Base-by-base conservation (phyloP, 2,888 invertebrate species). In the Cryptosula pallasiana region DNA sequence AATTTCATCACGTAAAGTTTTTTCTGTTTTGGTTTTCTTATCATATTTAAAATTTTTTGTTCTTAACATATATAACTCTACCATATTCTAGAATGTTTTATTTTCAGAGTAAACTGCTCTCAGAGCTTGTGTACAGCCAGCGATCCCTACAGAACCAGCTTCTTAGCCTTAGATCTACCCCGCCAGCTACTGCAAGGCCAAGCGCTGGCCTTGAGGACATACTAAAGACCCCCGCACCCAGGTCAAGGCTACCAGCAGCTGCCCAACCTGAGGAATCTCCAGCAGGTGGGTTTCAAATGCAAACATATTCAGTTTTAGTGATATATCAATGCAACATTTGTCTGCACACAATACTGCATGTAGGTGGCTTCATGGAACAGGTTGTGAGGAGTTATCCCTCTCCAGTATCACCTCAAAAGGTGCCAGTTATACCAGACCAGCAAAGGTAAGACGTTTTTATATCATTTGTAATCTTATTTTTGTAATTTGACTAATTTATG, bases 291-390 rank as follows among this genome's bases (percentile, higher is more conserved):
- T n/a, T n/a, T n/a, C n/a, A n/a, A n/a, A n/a, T n/a, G n/a, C n/a
- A n/a, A n/a, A n/a, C n/a, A n/a, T n/a, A n/a, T n/a, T n/a, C n/a
- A n/a, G n/a, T n/a, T n/a, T n/a, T n/a, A n/a, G n/a, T n/a, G n/a
- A n/a, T n/a, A n/a, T n/a, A n/a, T n/a, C n/a, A n/a, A n/a, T n/a
- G n/a, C n/a, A n/a, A n/a, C n/a, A n/a, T n/a, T n/a, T n/a, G n/a
- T n/a, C n/a, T n/a, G n/a, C n/a, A n/a, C n/a, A n/a, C n/a, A n/a
- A n/a, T n/a, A n/a, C n/a, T 55, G 5, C 23, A 5, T 55, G 9
- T 25, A 55, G 55, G 55, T n/a, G 57, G 57, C 2, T 63, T 63
- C 32, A 63, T 63, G 63, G 63, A 63, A 34, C 63, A 63, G 32
- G 63, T 63, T 2, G 63, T 63, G 32, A 63, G 63, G 27, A 63